Base-by-base conservation (phyloP, 2,113 vertebrate genomes). In the Menura novaehollandiae region DNA sequence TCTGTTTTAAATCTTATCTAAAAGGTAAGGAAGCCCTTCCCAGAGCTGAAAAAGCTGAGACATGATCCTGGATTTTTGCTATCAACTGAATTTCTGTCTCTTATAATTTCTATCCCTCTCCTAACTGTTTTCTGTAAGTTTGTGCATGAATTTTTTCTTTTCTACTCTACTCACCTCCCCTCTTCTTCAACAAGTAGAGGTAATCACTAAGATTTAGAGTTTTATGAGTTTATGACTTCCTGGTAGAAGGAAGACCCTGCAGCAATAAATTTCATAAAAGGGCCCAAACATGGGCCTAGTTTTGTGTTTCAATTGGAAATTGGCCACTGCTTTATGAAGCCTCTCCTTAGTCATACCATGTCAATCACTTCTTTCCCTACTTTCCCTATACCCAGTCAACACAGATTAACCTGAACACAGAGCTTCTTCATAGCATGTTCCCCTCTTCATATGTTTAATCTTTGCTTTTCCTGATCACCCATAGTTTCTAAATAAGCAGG, bases 361-460 rank as follows among this genome's bases (percentile, higher is more conserved):
- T 47, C 11, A 67, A 28, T 67, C 7, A 55, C 8, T 49, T 46
- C 5, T 63, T 77, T 71, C 71, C 26, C 18, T 27, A 6, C 13
- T 37, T 86, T 69, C 9, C 10, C 9, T 49, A 6, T 53, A 32
- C 8, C 6, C 8, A 14, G 6, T 35, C 62, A 64, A 76, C 9
- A 15, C 0, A 1, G 12, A 14, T 89, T 1, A 1, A 63, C 19
- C 41, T 43, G 8, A 58, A 46, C 6, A 30, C 10, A 33, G 41
- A 52, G 16, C 7, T 76, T 18, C 46, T 55, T 69, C 24, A 66
- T 24, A 60, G 2, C 7, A 24, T 20, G 1, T 52, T 66, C 35
- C 5, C 3, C 2, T 52, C 30, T 78, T 51, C 15, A 13, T 17
- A 9, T 33, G 9, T 53, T 87, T 62, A 23, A n/a, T 41, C 16